Base-by-base conservation (phyloP, 1,140 invertebrate genomes). In the Aphaenogaster ashmeadi region DNA sequence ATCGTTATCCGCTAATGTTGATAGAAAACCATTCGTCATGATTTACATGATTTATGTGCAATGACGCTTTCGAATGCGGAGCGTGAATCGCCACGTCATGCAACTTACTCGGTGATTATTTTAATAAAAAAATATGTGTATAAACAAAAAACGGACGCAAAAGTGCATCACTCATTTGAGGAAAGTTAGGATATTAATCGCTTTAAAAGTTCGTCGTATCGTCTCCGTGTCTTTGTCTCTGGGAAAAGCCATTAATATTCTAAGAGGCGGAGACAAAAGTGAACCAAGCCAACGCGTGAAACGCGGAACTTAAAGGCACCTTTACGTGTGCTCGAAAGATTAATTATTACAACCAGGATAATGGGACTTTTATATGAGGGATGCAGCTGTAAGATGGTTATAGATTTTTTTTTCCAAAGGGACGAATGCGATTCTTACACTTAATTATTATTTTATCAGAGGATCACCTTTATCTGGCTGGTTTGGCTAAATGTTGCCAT, bases 281-380 rank as follows among this genome's bases (percentile, higher is more conserved):
- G 69, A 47, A 60, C 69, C 69, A 50, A 84, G 80, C 69, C 54
- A 75, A 84, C 54, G 69, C 38, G 54, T 75, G 54, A 84, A 84
- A 60, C 69, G 33, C 41, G 69, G 13, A 84, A 84, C 80, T 84
- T 84, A 84, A 84, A 84, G 69, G n/a, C 80, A 74, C 52, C 47
- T 84, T 74, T 75, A 47, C 36, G 38, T 44, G 13, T n/a, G 77
- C 41, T 56, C 50, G 21, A 27, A 27, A 84, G 80, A 84, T 84
- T 84, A 84, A 84, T 84, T 50, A 75, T 84, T 75, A 84, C 27
- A 9, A 62, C 27, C 69, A 27, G 75, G 56, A 50, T 38, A 84
- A 75, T 38, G 41, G 41, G 5, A 60, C 33, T 50, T 84, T 84
- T 75, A 58, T 47, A 38, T 64, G 21, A 9, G 21, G 21, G 7